phyloP scores from a whole-genome alignment of 1,140 invertebrate species.

The Rhysida immarginata region DNA sequence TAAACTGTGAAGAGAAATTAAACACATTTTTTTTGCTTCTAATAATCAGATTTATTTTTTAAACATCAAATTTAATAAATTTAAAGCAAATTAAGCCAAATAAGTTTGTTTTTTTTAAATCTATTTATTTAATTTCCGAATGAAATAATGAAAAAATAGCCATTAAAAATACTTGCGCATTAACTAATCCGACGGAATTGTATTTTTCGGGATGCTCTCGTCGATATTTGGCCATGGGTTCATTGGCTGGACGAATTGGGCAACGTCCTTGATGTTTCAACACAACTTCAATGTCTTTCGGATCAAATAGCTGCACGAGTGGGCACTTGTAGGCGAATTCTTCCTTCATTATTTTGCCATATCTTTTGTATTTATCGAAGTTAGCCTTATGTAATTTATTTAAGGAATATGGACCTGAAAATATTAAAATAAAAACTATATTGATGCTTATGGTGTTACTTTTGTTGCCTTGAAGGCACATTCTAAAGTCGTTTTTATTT shows the following conservation, averaged over 20 bases:
- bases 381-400: slow-evolving; percentile 64
- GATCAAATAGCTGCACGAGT: slow-evolving; percentile 57
- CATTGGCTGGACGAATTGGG: slow-evolving; percentile 62
- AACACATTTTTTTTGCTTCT: not conserved
- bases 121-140: no score
- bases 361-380: slow-evolving; percentile 44
- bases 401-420: no score
- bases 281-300: slow-evolving; percentile 59
- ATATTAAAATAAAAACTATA: no score
- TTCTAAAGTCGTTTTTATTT: no score
- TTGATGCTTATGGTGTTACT: no score
- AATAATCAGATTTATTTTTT: not conserved
- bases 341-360: slow-evolving; percentile 20
- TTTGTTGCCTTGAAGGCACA: no score
- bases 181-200: slow-evolving; percentile 3
- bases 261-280: slow-evolving; percentile 50
- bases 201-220: not conserved
- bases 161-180: slow-evolving; percentile 5
- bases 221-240: slow-evolving; percentile 61
- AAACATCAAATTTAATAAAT: not conserved
- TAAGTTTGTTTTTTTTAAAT: no score
- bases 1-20: not conserved
- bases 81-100: not conserved
- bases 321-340: slow-evolving; percentile 19
- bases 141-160: no score